Evolutionary conservation across 2,797 vertebrate genomes (phyloP).

Genomic region (Microchirus variegatus): DNA sequence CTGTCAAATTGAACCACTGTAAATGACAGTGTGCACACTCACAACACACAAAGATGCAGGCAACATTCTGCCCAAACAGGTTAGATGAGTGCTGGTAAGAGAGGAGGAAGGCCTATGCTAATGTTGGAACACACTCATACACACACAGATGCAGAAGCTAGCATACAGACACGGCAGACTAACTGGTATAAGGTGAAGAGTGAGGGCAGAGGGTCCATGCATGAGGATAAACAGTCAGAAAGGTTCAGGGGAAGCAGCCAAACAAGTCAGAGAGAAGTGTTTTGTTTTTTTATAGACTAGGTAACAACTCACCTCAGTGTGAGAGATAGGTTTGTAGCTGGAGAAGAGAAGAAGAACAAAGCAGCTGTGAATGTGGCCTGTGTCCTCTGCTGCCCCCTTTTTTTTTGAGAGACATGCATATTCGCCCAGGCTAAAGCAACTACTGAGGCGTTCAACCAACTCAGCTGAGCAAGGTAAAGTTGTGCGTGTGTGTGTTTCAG

Average conservation of each 20-base stretch:
- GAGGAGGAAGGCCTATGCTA: conserved; percentile 83
- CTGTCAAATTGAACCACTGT: not conserved
- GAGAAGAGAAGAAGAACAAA: conserved; percentile 1
- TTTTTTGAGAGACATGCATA: conserved; percentile 1
- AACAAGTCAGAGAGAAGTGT: conserved; percentile 6
- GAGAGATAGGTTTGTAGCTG: conserved; percentile 8
- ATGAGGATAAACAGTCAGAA: conserved; percentile 40
- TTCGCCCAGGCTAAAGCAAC: conserved; percentile 32
- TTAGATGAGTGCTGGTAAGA: conserved; percentile 89
- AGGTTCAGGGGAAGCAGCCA: conserved; percentile 34
- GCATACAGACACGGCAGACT: conserved; percentile 19
- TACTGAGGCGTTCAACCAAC: conserved; percentile 60
- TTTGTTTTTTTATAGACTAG: conserved; percentile 30
- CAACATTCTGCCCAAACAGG: conserved; percentile 84
- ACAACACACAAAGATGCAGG: conserved; percentile 24
- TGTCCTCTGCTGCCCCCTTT: conserved; percentile 38
- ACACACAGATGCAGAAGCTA: conserved; percentile 26
- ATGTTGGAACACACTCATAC: conserved; percentile 72
- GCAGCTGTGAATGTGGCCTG: conserved; percentile 31
- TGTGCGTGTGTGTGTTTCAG: conserved; percentile 10
- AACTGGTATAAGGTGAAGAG: conserved; percentile 25
- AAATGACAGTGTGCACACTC: conserved; percentile 14
- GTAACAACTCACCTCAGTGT: conserved; percentile 9
- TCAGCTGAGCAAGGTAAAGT: conserved; percentile 84
- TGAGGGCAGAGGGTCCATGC: conserved; percentile 12